Evolutionary conservation across 2,888 invertebrate genomes (phyloP), one percentile per base, ranked within the genome.

Genomic region (Andrena haemorrhoa): DNA sequence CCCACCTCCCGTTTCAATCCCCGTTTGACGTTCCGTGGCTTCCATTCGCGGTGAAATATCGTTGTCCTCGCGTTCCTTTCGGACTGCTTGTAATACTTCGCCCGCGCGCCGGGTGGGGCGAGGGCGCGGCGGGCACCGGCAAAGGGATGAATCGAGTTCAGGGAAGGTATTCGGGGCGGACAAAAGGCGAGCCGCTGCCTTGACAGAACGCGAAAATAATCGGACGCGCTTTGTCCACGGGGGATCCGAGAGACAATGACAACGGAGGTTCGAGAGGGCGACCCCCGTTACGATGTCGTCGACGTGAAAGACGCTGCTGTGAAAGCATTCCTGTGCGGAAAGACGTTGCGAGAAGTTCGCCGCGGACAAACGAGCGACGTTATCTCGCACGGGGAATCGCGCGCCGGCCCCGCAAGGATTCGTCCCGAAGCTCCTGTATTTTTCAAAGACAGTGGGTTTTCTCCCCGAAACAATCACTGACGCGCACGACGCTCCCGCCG

Each of bases 291-390:
- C 49, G 66, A 63, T 64, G 51, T 33, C 31, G 64, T 61, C 65
- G 41, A 69, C 72, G 73, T 75, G 75, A 83, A 83, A 75, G 83
- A 75, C 75, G 65, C 51, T 33, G 56, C 35, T 29, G 78, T 35
- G 61, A 64, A 75, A 75, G 75, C 70, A 56, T 81, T 71, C 69
- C 72, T 49, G 75, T 49, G 66, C 56, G 74, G 41, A 53, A 41
- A 33, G 75, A 82, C 74, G 74, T 68, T 64, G 61, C 65, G 58
- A 56, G 66, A 76, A 82, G 60, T 69, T 80, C 70, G 70, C 71
- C 60, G 64, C 63, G 86, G 87, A 90, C 87, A 90, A 90, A 90
- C 88, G 90, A 88, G 87, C 77, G 75, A 84, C 89, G 84, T 87
- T 90, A 90, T 90, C 89, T 82, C 70, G 63, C 68, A 51, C 41